Conservation (phyloP, 2,888 invertebrate genomes). For the Eupithecia dodoneata region DNA sequence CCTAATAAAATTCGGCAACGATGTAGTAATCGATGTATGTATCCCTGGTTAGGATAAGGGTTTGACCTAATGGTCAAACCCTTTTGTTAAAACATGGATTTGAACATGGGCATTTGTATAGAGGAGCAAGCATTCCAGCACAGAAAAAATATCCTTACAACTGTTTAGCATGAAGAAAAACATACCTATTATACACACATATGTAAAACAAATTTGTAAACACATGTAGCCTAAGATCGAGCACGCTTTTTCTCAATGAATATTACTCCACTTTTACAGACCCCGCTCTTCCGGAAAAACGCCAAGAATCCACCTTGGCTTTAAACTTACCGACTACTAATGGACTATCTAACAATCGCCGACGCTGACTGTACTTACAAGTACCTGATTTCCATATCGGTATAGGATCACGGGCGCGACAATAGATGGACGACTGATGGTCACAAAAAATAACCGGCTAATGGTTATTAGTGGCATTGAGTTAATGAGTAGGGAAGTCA, state of each 20-base stretch:
- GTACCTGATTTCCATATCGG: constrained; percentile 69
- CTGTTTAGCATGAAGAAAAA: too few species aligned
- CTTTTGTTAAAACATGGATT: too few species aligned
- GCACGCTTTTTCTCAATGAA: neutral
- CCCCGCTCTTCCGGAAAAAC: neutral
- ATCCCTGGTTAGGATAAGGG: too few species aligned
- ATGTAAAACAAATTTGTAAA: too few species aligned
- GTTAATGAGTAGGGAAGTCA: constrained; percentile 24
- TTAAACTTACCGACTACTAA: neutral
- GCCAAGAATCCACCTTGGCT: neutral
- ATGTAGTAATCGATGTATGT: too few species aligned
- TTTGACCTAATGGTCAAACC: too few species aligned
- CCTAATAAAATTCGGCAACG: too few species aligned
- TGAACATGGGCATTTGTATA: too few species aligned
- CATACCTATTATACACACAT: too few species aligned
- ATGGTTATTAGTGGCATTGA: constrained; percentile 27
- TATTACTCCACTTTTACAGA: neutral
- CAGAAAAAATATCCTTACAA: too few species aligned
- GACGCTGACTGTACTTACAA: neutral
- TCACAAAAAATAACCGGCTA: constrained; percentile 52
- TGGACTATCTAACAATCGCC: neutral
- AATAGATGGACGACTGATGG: constrained; percentile 55
- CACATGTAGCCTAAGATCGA: neutral
- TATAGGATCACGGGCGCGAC: constrained; percentile 64
- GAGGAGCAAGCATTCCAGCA: too few species aligned